These are phyloP conservation scores for Pristionchus entomophagus DNA, from an alignment of 2,888 invertebrate genomes.

Conservation along the genomic window DNA sequence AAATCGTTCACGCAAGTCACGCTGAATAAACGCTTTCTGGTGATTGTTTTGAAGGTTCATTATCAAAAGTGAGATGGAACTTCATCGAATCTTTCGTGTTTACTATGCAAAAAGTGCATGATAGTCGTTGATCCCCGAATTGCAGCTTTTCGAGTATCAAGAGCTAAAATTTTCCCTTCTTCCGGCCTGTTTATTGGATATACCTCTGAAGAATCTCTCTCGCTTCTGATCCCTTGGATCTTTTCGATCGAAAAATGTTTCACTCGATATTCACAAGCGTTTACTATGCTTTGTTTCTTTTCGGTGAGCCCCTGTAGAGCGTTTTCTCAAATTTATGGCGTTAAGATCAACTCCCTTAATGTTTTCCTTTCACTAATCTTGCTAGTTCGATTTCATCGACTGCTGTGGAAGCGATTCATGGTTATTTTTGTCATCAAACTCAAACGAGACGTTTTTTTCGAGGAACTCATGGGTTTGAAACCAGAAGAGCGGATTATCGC, in stretches of 20 bases:
- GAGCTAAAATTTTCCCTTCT: neutral
- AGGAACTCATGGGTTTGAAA: neutral
- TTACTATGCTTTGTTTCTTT: neutral
- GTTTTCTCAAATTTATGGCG: neutral
- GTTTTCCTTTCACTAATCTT: neutral
- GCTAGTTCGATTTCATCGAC: neutral
- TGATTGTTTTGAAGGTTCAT: too few species aligned
- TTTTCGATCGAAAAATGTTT: too few species aligned
- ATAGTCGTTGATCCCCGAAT: too few species aligned
- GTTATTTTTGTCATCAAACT: neutral
- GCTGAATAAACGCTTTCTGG: too few species aligned
- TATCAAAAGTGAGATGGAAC: too few species aligned
- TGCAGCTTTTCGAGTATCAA: constrained; percentile 1
- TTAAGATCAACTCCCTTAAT: neutral
- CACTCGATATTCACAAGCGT: too few species aligned
- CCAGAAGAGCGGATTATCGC: neutral
- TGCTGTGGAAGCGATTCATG: constrained; percentile 12
- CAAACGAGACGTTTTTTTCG: neutral
- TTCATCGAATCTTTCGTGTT: too few species aligned
- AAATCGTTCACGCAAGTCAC: too few species aligned
- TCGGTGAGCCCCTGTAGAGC: neutral
- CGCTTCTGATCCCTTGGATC: neutral
- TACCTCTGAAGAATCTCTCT: neutral
- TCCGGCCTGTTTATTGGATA: neutral
- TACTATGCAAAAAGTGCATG: too few species aligned